A percentile compares a stretch with the other conserved stretches of the same genome.
Conservation (phyloP, 2,888 invertebrate species). For the Isoperla grammatica region DNA sequence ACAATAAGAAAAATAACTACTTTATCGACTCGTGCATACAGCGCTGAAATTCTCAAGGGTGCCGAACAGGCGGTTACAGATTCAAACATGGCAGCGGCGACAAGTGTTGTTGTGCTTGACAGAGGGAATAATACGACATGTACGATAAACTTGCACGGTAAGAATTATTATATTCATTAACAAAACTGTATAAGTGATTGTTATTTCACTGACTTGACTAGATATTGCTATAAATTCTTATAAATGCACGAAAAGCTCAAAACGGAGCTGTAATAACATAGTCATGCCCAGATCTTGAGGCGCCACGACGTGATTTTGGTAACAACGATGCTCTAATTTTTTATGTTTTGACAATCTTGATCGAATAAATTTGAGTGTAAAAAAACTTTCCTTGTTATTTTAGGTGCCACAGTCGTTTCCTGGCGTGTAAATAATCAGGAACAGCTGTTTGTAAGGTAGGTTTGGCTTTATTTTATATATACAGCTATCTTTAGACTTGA, state of each 20-base stretch:
- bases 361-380: conserved; percentile 18
- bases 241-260: too few species aligned
- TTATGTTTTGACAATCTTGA: conserved; percentile 30
- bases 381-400: conserved; percentile 39
- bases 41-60: conserved; percentile 19
- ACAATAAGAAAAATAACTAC: too few species aligned
- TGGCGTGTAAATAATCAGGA: conserved; percentile 96
- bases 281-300: conserved; percentile 28
- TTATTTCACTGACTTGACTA: too few species aligned
- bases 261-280: background rate
- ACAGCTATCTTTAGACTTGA: background rate
- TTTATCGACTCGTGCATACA: too few species aligned
- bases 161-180: conserved; percentile 43
- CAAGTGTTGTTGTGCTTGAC: conserved; percentile 91
- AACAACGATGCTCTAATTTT: conserved; percentile 30
- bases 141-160: conserved; percentile 94
- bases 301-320: conserved; percentile 26
- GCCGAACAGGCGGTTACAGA: conserved; percentile 32
- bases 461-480: conserved; percentile 26
- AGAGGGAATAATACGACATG: conserved; percentile 95
- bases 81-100: conserved; percentile 56
- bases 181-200: background rate
- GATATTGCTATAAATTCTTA: too few species aligned
- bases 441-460: conserved; percentile 92
- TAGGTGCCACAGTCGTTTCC: conserved; percentile 93